A percentile compares a stretch with the other conserved stretches of the same genome.
Conservation (phyloP, 2,113 vertebrate genomes). For the Colistium nudipinnis region DNA sequence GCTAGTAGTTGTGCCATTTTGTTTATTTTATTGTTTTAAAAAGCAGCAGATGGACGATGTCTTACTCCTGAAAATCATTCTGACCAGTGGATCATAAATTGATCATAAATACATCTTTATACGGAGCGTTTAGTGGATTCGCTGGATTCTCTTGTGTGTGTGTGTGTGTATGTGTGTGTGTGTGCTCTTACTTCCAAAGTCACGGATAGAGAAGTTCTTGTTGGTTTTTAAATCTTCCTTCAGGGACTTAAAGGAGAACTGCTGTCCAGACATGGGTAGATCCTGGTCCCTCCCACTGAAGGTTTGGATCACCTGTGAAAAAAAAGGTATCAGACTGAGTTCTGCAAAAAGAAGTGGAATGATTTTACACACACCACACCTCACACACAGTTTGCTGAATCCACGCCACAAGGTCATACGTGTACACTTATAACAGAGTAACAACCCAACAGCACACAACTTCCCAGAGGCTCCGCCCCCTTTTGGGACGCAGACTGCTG, state of each 20-base stretch:
- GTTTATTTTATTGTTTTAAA: too few relatives aligned
- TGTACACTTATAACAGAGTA: too few relatives aligned
- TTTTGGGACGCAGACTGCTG: constrained; percentile 7
- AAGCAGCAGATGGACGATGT: too few relatives aligned
- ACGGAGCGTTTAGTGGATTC: too few relatives aligned
- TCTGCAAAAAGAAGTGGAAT: constrained; percentile 16
- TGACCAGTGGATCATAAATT: too few relatives aligned
- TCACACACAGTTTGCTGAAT: too few relatives aligned
- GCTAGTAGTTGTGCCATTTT: too few relatives aligned
- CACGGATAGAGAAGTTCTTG: constrained; percentile 95
- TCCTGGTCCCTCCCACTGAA: constrained; percentile 92
- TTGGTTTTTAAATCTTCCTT: constrained; percentile 88
- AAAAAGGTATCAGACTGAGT: not conserved
- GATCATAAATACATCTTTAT: too few relatives aligned
- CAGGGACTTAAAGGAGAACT: constrained; percentile 90
- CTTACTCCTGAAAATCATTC: too few relatives aligned
- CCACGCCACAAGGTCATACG: too few relatives aligned
- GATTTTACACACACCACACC: constrained; percentile 1
- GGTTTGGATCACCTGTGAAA: constrained; percentile 90
- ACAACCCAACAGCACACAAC: not conserved
- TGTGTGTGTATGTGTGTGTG: too few relatives aligned
- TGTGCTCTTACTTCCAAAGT: constrained; percentile 98
- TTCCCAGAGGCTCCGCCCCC: not conserved
- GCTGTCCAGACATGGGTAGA: constrained; percentile 88
- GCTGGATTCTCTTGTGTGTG: too few relatives aligned